Conservation (phyloP, 2,797 vertebrate species). For the Uromys caudimaculatus region DNA sequence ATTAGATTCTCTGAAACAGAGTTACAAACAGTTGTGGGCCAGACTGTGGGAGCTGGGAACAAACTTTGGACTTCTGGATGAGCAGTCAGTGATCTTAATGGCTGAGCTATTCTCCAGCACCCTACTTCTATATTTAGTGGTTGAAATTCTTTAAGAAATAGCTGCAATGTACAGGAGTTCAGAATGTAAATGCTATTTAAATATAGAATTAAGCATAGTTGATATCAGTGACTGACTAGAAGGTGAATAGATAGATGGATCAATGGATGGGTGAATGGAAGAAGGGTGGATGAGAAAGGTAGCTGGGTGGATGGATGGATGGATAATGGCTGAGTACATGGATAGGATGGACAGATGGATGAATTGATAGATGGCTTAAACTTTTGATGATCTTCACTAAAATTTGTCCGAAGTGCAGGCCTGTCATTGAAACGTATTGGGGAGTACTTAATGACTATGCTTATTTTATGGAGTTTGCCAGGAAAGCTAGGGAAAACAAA, state of each 20-base stretch:
- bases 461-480: conserved; percentile 26
- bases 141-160: conserved; percentile 36
- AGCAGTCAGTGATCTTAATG: not conserved
- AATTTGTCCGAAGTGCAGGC: not conserved
- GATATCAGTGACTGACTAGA: not conserved
- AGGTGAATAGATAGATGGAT: not conserved
- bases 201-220: not conserved
- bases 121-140: not conserved
- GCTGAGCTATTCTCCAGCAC: too few species aligned
- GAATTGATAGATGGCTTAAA: not conserved
- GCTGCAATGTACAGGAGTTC: not conserved
- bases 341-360: not conserved
- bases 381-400: not conserved
- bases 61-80: not conserved
- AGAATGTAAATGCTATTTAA: not conserved
- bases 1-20: not conserved
- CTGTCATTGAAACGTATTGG: not conserved
- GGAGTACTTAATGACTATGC: not conserved
- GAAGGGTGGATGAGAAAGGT: not conserved
- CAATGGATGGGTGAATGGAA: not conserved
- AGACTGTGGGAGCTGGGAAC: not conserved
- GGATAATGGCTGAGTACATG: not conserved
- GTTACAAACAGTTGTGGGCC: not conserved
- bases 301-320: not conserved
- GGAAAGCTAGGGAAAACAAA: conserved; percentile 50